Percentiles rank a stretch among this genome's conserved stretches.
phyloP scores from a whole-genome alignment of 64 coral and sea anemone genomes.

The Pocillopora verrucosa region DNA sequence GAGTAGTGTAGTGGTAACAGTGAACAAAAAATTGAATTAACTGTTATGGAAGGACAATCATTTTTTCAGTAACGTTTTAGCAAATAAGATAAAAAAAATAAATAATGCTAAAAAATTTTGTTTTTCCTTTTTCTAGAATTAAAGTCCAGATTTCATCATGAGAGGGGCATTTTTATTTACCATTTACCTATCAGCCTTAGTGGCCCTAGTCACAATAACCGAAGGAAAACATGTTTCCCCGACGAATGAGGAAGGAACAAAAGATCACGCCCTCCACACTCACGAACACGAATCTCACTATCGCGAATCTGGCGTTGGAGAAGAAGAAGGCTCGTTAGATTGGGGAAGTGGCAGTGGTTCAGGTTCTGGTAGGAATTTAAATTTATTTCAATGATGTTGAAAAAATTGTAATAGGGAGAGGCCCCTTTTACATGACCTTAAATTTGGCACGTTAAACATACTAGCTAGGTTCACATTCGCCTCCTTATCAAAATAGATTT shows the following conservation, averaged over 20 bases:
- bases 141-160: not conserved
- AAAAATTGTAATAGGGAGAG: too few species aligned
- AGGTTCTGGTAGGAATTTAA: not conserved
- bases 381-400: not conserved
- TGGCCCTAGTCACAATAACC: not conserved
- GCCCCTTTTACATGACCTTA: too few species aligned
- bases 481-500: too few species aligned
- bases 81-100: not conserved
- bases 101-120: not conserved
- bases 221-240: not conserved
- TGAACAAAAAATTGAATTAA: too few species aligned
- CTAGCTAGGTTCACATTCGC: too few species aligned
- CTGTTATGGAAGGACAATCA: not conserved
- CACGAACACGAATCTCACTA: not conserved
- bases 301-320: not conserved
- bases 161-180: not conserved
- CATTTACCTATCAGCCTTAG: not conserved
- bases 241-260: not conserved
- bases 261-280: not conserved
- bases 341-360: not conserved
- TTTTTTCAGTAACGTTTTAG: not conserved
- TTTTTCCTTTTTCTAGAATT: not conserved
- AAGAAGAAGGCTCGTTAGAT: constrained; percentile 1
- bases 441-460: too few species aligned
- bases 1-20: too few species aligned